Percentiles rank a stretch among this genome's conserved stretches.
These are phyloP conservation scores for Microplitis mediator DNA, from an alignment of 1,140 invertebrate genomes.

Conservation along the genomic window DNA sequence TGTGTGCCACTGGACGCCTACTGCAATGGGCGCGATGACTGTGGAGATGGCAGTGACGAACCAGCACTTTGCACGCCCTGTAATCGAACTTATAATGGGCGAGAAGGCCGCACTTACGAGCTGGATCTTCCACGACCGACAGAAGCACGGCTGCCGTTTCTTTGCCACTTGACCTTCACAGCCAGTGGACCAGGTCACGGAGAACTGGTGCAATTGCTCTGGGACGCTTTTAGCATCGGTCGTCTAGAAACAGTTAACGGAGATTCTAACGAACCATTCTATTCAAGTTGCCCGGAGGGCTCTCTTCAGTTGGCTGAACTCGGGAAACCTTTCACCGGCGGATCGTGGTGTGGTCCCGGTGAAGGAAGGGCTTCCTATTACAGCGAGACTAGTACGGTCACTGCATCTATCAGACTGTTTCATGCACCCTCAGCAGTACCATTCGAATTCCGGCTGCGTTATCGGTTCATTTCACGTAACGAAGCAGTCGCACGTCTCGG, in stretches of 20 bases:
- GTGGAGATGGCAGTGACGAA: conserved; percentile 83
- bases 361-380: conserved; percentile 80
- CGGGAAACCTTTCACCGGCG: conserved; percentile 80
- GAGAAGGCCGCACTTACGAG: conserved; percentile 80
- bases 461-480: conserved; percentile 75
- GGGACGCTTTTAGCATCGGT: conserved; percentile 83
- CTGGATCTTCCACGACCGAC: conserved; percentile 71
- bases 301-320: conserved; percentile 83
- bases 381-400: conserved; percentile 82
- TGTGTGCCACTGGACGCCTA: conserved; percentile 85
- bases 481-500: conserved; percentile 81
- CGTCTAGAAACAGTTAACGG: conserved; percentile 67
- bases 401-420: conserved; percentile 76
- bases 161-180: conserved; percentile 88
- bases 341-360: conserved; percentile 81
- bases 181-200: conserved; percentile 83
- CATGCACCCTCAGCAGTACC: conserved; percentile 69
- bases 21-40: conserved; percentile 84
- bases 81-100: conserved; percentile 88
- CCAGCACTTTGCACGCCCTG: conserved; percentile 82
- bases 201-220: conserved; percentile 82
- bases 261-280: conserved; percentile 49
- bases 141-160: conserved; percentile 77
- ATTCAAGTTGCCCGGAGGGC: conserved; percentile 77
- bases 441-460: conserved; percentile 78